phyloP scores from a whole-genome alignment of 2,113 vertebrate genomes.

The Ictidomys tridecemlineatus region DNA sequence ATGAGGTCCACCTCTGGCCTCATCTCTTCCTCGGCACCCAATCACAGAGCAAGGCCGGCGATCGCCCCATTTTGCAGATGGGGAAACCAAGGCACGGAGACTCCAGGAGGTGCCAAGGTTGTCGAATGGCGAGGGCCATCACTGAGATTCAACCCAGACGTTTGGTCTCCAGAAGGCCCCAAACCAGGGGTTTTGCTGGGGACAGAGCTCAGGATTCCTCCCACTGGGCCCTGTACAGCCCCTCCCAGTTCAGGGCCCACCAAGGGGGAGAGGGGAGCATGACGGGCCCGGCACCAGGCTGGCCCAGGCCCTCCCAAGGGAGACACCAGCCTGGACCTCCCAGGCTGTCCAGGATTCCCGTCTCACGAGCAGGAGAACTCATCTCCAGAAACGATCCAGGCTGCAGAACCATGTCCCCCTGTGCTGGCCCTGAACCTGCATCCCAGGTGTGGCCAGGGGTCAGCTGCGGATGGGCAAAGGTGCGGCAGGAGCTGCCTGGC shows the following conservation, averaged over 20 bases:
- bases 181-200: neutral
- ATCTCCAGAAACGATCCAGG: neutral
- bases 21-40: accelerated
- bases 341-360: accelerated
- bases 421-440: accelerated
- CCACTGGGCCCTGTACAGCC: accelerated
- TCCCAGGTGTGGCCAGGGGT: too few species aligned
- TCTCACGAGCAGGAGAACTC: accelerated
- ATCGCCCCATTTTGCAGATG: neutral
- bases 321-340: too few species aligned
- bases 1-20: accelerated
- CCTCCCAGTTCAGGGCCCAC: accelerated
- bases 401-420: accelerated
- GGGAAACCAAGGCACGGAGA: neutral
- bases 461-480: accelerated
- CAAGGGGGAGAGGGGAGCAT: accelerated
- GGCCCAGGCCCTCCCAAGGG: neutral
- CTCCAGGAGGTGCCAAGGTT: accelerated
- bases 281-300: neutral
- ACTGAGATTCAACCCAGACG: too few species aligned
- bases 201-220: neutral
- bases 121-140: accelerated
- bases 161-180: neutral
- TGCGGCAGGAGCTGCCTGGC: accelerated
- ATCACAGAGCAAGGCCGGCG: accelerated